Base-by-base conservation (phyloP, 1,140 invertebrate species). In the Triops cancriformis region DNA sequence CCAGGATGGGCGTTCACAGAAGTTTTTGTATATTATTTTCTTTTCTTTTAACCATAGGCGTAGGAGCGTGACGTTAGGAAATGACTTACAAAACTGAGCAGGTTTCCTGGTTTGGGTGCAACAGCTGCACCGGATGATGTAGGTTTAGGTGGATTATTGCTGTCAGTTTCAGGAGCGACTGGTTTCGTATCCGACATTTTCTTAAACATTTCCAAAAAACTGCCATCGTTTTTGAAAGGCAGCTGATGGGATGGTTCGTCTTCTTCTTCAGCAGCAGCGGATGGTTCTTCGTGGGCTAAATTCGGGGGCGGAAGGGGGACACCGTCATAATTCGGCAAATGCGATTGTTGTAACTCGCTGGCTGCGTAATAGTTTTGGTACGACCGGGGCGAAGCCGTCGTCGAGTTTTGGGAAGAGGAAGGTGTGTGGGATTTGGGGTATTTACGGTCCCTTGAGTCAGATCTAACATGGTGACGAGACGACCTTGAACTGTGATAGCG, bases 171-270 rank as follows among this genome's bases (percentile, higher is more conserved):
- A 64, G 51, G 31, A 37, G 31, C 31, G 7, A 37, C 51, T 64
- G 51, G 51, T 18, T 28, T 43, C 74, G 83, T 83, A 83, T 93
- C 89, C 82, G 95, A 93, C 90, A 95, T 91, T 83, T 93, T 93
- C 85, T 94, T 94, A 82, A 94, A 95, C 87, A 94, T 91, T 83
- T 94, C 93, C 83, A 95, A 87, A 82, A 95, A 95, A 76, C 92
- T 93, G 12, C 94, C 94, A 83, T 95, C 94, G 83, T 95, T 95
- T 81, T 90, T 90, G 81, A 92, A 93, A 64, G 51, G 51, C 14
- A 64, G 18, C 9, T 64, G 51, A 23, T 9, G 23, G 6, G 14
- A 6, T 14, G 14, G 18, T 18, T 64, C 51, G 10, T 64, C 51
- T 64, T 64, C 51, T 1, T 64, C n/a, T 64, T 64, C 51, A 12